Conservation (phyloP, 2,113 vertebrate genomes). For the Prunella fulvescens region DNA sequence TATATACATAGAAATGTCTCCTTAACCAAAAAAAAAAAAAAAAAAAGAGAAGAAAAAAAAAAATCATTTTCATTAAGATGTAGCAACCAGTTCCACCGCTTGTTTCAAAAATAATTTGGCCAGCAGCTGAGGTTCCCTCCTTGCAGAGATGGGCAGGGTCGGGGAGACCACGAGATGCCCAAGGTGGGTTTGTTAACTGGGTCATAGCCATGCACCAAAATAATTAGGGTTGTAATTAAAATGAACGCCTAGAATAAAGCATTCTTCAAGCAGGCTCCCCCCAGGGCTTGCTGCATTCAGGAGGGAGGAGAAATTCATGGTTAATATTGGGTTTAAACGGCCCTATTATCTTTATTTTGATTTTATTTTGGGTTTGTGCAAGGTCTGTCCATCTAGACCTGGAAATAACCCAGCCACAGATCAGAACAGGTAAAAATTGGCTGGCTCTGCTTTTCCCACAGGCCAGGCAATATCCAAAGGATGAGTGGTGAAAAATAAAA, state of each 20-base stretch:
- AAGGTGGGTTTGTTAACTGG: conserved; percentile 50
- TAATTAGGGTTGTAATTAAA: conserved; percentile 35
- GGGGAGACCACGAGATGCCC: neutral
- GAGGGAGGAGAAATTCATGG: neutral
- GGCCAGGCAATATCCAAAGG: neutral
- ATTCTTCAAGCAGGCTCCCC: conserved; percentile 6
- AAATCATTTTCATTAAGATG: conserved; percentile 59
- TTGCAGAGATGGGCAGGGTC: neutral
- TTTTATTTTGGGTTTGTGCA: neutral
- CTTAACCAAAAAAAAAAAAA: neutral
- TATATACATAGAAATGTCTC: conserved; percentile 44
- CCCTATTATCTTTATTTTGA: neutral
- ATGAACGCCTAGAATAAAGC: conserved; percentile 49
- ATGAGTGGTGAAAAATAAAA: neutral
- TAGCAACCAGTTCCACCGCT: conserved; percentile 63
- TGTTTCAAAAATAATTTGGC: conserved; percentile 44
- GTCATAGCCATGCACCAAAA: conserved; percentile 20
- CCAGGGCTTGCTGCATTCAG: neutral
- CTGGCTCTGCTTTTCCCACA: neutral
- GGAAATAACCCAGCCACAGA: neutral
- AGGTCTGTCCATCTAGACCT: neutral
- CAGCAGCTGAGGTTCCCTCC: conserved; percentile 3
- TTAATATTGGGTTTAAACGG: neutral
- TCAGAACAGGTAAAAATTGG: neutral
- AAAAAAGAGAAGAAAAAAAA: neutral